phyloP scores from a whole-genome alignment of 2,113 vertebrate genomes.

The Podocnemis expansa region DNA sequence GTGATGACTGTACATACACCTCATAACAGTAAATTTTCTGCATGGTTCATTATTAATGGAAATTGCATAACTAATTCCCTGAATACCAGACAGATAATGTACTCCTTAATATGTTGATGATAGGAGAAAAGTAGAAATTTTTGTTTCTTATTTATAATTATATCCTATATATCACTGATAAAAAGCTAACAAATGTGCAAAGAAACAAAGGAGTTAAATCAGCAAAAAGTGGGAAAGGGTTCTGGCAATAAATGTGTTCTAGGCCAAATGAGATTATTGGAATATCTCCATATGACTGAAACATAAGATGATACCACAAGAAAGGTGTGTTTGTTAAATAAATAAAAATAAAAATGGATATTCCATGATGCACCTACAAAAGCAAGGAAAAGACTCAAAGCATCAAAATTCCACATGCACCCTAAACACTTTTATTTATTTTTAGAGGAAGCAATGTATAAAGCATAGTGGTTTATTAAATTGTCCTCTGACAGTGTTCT shows the following conservation, averaged over 20 bases:
- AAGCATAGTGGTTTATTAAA: background rate
- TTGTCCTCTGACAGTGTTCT: background rate
- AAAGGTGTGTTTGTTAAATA: background rate
- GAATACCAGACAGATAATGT: slow-evolving; percentile 26
- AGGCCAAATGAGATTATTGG: background rate
- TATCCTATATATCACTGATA: slow-evolving; percentile 37
- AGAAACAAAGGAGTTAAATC: slow-evolving; percentile 37
- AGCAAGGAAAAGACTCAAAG: background rate
- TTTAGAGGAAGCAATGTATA: background rate
- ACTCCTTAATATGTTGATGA: slow-evolving; percentile 11
- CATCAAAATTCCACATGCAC: background rate
- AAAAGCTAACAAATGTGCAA: slow-evolving; percentile 58
- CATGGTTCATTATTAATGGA: slow-evolving; percentile 39
- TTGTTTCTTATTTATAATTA: slow-evolving; percentile 44
- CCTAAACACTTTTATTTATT: background rate
- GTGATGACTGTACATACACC: background rate
- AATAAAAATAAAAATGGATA: background rate
- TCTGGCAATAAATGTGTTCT: slow-evolving; percentile 25
- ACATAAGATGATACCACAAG: background rate
- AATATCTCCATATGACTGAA: slow-evolving; percentile 45
- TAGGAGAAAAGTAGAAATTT: slow-evolving; percentile 21
- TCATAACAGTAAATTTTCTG: slow-evolving; percentile 29
- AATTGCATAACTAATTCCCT: slow-evolving; percentile 39
- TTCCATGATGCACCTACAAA: background rate
- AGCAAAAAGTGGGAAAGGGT: slow-evolving; percentile 1